Percentiles rank a stretch among this genome's conserved stretches.
phyloP scores from a whole-genome alignment of 1,140 invertebrate species.

The Aleiodes sp. region DNA sequence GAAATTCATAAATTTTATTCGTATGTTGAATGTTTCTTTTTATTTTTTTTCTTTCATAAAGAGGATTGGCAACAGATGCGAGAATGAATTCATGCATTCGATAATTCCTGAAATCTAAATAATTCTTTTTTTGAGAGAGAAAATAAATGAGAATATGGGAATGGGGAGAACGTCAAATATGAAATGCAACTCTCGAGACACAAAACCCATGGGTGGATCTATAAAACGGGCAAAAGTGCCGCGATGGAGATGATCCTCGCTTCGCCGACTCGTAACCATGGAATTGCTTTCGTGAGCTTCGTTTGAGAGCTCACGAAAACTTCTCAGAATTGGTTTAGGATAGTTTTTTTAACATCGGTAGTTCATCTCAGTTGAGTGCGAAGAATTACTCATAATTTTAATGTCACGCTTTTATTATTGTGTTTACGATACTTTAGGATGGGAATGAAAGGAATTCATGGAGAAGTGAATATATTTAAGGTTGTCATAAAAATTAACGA shows the following conservation, averaged over 20 bases:
- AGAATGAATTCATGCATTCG: neutral
- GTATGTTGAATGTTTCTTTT: neutral
- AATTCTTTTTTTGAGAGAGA: neutral
- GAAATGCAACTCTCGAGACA: neutral
- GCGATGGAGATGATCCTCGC: neutral
- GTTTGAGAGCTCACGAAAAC: neutral
- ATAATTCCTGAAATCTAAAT: constrained; percentile 3
- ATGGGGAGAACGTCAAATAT: too few relatives aligned
- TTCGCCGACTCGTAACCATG: neutral
- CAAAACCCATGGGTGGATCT: neutral
- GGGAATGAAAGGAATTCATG: too few relatives aligned
- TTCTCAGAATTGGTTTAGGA: neutral
- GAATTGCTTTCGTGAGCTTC: neutral
- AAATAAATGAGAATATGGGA: neutral
- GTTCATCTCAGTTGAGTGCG: too few relatives aligned
- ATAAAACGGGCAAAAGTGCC: constrained; percentile 6
- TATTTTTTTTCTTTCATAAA: neutral
- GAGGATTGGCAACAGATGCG: neutral
- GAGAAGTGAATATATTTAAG: too few relatives aligned
- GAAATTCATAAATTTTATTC: too few relatives aligned
- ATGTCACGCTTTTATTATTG: too few relatives aligned
- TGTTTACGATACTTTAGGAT: too few relatives aligned
- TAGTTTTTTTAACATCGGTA: too few relatives aligned
- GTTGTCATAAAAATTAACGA: too few relatives aligned
- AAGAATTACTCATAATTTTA: too few relatives aligned